Conservation (phyloP, 2,888 invertebrate genomes). For the Sesia bembeciformis region DNA sequence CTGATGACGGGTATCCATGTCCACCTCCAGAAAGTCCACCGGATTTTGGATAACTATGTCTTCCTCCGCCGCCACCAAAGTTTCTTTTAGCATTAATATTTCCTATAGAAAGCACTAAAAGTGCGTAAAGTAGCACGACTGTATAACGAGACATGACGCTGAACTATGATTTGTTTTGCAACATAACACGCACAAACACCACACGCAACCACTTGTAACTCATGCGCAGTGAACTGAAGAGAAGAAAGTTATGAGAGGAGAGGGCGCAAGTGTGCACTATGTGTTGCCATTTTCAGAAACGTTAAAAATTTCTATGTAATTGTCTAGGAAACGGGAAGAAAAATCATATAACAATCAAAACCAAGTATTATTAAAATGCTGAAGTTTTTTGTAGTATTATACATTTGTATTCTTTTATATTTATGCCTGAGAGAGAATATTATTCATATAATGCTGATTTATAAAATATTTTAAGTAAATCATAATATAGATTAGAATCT, state of each 20-base stretch:
- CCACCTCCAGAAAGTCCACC: slow-evolving; percentile 2
- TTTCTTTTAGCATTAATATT: slow-evolving; percentile 6
- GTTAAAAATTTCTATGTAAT: too few species aligned
- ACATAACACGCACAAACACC: slow-evolving; percentile 2
- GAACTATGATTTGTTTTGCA: slow-evolving; percentile 5
- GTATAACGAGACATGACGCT: slow-evolving; percentile 10
- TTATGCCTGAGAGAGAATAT: too few species aligned
- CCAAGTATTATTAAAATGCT: too few species aligned
- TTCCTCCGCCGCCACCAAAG: slow-evolving; percentile 6
- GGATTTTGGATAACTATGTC: slow-evolving; percentile 8
- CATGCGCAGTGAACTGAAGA: slow-evolving; percentile 16
- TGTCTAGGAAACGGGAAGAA: too few species aligned
- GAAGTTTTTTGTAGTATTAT: too few species aligned
- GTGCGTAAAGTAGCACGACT: slow-evolving; percentile 7
- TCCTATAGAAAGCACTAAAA: slow-evolving; percentile 9
- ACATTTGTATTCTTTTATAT: too few species aligned
- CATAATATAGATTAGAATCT: too few species aligned
- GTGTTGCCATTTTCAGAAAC: too few species aligned
- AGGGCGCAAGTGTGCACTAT: too few species aligned
- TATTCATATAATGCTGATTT: too few species aligned
- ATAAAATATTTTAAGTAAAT: too few species aligned
- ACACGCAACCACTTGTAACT: slow-evolving; percentile 7
- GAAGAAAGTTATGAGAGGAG: slow-evolving; percentile 1
- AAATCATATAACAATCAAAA: too few species aligned
- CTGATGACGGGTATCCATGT: slow-evolving; percentile 5